Conservation (phyloP, 2,113 vertebrate genomes). For the Cygnus buccinator region DNA sequence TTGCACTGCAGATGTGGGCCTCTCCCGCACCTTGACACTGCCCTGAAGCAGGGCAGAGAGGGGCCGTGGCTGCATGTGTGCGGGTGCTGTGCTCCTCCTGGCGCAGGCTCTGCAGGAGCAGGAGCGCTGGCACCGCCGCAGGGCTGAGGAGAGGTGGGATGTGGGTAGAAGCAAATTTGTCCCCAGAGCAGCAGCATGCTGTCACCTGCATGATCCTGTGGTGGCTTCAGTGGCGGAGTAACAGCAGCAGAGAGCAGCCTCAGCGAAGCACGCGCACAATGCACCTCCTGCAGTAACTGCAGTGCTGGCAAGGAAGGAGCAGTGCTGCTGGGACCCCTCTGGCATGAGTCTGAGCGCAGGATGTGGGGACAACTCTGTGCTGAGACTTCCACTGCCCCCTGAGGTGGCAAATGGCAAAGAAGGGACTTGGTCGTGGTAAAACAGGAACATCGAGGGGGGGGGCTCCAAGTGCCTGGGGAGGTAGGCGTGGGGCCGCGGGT, state of each 20-base stretch:
- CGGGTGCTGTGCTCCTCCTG: too few relatives aligned
- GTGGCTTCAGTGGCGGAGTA: neutral
- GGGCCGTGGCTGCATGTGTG: too few relatives aligned
- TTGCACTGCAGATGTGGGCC: neutral
- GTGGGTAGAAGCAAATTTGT: neutral
- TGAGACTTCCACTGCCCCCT: neutral
- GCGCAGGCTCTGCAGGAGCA: neutral
- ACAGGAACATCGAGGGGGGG: too few relatives aligned
- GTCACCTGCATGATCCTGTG: neutral
- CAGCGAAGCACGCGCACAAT: too few relatives aligned
- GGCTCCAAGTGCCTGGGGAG: neutral
- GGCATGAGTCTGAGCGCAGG: too few relatives aligned
- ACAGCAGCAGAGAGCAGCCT: neutral
- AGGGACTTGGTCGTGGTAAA: accelerated
- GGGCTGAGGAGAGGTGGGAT: neutral
- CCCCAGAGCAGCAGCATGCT: neutral
- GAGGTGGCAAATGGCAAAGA: neutral
- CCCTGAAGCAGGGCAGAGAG: neutral
- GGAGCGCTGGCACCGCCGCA: accelerated
- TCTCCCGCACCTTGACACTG: accelerated
- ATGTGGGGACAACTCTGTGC: neutral
- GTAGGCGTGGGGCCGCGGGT: neutral
- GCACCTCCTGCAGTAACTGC: neutral
- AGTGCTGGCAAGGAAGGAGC: neutral
- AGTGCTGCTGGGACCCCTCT: neutral